These are phyloP conservation scores for Eulithis testata DNA, from an alignment of 2,888 invertebrate species.

Conservation along the genomic window DNA sequence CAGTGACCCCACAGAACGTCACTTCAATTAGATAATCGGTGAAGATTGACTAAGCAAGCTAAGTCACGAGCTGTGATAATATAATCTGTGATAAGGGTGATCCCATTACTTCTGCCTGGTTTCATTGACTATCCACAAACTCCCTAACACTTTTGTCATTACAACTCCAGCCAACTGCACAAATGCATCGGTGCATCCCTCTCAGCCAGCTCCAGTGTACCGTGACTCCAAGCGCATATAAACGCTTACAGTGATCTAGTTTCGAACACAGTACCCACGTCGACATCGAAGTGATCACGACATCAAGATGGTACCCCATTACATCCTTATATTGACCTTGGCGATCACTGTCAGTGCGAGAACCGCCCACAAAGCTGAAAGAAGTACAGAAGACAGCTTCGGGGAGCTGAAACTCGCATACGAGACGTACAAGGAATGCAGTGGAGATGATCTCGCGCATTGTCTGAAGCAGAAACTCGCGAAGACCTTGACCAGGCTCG, in stretches of 20 bases:
- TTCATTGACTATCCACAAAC: slow-evolving; percentile 3
- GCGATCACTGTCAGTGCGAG: slow-evolving; percentile 81
- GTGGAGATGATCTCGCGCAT: slow-evolving; percentile 87
- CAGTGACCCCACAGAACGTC: too few relatives aligned
- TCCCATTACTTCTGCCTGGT: too few relatives aligned
- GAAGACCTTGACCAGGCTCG: slow-evolving; percentile 90
- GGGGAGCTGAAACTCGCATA: slow-evolving; percentile 90
- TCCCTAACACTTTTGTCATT: slow-evolving; percentile 44
- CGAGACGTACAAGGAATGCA: slow-evolving; percentile 92
- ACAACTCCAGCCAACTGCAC: slow-evolving; percentile 64
- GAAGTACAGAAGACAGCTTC: slow-evolving; percentile 80
- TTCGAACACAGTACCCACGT: slow-evolving; percentile 75
- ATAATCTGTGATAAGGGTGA: too few relatives aligned
- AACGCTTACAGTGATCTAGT: slow-evolving; percentile 73
- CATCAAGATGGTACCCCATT: slow-evolving; percentile 84
- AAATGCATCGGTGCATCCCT: slow-evolving; percentile 81
- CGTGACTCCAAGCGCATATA: slow-evolving; percentile 82
- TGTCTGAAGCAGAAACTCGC: slow-evolving; percentile 92
- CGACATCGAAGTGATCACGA: slow-evolving; percentile 71
- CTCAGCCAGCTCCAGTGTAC: slow-evolving; percentile 71
- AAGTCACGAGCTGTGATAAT: too few relatives aligned
- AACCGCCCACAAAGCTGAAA: slow-evolving; percentile 79
- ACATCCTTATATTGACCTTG: slow-evolving; percentile 83
- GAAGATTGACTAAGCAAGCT: too few relatives aligned
- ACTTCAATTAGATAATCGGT: too few relatives aligned